Base-by-base conservation (phyloP, 2,888 invertebrate genomes). In the Rotaria socialis region DNA sequence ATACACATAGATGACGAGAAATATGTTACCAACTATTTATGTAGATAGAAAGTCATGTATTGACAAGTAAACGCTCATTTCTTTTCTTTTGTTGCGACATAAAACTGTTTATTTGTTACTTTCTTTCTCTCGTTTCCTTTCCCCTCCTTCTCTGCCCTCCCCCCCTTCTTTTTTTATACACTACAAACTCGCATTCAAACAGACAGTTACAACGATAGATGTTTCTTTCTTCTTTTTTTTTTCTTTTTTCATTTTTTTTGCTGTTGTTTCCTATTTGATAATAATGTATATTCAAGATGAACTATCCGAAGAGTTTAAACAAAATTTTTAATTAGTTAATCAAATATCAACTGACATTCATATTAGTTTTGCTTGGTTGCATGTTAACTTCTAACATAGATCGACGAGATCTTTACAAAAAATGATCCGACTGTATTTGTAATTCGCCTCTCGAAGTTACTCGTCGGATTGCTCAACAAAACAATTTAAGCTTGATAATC, bases 131-230 rank as follows among this genome's bases (percentile, higher is more conserved):
- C 67, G 4, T 35, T 35, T 16, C 5, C 35, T 0, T 24, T 35
- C 35, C 19, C 11, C 27, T 16, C 35, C 19, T 35, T 35, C 35
- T 35, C 35, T 35, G 6, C 5, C 35, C 14, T 24, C 19, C 35
- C 19, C 11, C 27, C 11, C 19, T 2, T n/a, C 5, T 67, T 35
- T 27, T 19, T 67, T 19, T 67, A 19, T 67, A 67, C 35, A 19
- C 16, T 35, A 67, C 67, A 67, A 67, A 67, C 67, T 67, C 35
- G 35, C 35, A 67, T 67, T 67, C 67, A 67, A 67, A 41, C 35
- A 67, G 67, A 67, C 35, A 67, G 67, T 67, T 67, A 67, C 67
- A 67, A 67, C 67, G 67, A 41, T 67, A 35, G 67, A 67, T 67
- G 67, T 67, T 67, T 67, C 67, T 67, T 67, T 67, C 35, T 67